Evolutionary conservation across 2,113 vertebrate species (phyloP), one percentile per base, ranked within the genome.

Genomic region (Callipepla californica): DNA sequence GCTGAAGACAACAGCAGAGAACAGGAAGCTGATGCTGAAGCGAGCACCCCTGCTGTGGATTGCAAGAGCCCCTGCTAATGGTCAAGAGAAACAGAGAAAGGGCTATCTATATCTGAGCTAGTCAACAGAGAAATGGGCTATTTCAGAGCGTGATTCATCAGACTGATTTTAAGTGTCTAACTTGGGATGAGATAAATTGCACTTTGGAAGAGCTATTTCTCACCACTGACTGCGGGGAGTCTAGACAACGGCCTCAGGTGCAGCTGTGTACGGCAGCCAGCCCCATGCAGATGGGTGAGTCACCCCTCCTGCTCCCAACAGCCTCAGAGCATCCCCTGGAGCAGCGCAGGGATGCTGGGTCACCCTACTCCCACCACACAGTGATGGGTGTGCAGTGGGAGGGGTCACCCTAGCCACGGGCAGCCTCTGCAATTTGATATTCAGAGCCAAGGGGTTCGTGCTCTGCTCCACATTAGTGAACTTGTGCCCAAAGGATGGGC

Each of bases 181-280:
- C 85, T 68, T 2, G n/a, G 76, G 89, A 78, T 32, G 55, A 89
- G 73, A 86, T 13, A 26, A 75, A 92, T 70, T 44, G 73, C 57
- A 9, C 86, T 55, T 7, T 14, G 68, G 77, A 53, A 69, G 77
- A 94, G 90, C 93, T 89, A 53, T 86, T 94, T 89, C 89, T 81
- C 58, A 23, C 38, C 55, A 2, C 23, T 6, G 77, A 21, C 80
- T n/a, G 5, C n/a, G 22, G 55, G 66, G 72, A 78, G 72, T 47
- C 67, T 18, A 59, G 90, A 63, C 72, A 21, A 20, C 32, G 6
- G 1, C 44, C 61, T 20, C 58, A 38, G 51, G 69, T 62, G 65
- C 4, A 14, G 62, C 57, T 9, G 61, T 3, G 42, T 6, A 14
- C 36, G 4, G 3, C 36, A 34, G n/a, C 50, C 83, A n/a, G 38